phyloP scores from a whole-genome alignment of 2,113 vertebrate genomes.

The Microcebus jonahi region DNA sequence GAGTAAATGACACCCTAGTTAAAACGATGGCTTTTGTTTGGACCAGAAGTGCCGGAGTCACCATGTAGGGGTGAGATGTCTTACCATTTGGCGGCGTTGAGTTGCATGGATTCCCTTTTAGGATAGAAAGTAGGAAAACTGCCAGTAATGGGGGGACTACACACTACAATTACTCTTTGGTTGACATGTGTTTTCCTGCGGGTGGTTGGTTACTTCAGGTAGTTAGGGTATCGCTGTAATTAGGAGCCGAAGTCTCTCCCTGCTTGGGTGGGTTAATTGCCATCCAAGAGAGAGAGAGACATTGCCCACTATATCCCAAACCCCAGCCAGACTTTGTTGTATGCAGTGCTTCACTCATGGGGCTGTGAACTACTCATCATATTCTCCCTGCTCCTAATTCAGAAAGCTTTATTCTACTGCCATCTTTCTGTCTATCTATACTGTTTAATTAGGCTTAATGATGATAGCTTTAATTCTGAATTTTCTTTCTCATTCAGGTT shows the following conservation, averaged over 20 bases:
- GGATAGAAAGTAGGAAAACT: not conserved
- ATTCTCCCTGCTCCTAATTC: conserved; percentile 10
- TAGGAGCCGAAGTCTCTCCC: not conserved
- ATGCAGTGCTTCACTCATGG: not conserved
- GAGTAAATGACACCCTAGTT: not conserved
- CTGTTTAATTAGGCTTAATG: conserved; percentile 54
- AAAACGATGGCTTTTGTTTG: conserved; percentile 54
- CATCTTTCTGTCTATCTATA: conserved; percentile 45
- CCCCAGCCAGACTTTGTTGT: not conserved
- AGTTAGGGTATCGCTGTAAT: not conserved
- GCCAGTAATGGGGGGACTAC: not conserved
- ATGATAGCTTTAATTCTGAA: conserved; percentile 43
- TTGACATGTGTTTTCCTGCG: not conserved
- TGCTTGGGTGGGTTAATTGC: not conserved
- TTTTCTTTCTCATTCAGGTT: conserved; percentile 34
- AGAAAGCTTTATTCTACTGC: conserved; percentile 52
- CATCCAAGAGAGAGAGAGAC: not conserved
- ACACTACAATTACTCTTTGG: not conserved
- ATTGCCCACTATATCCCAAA: not conserved
- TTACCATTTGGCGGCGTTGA: not conserved
- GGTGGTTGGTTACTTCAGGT: not conserved
- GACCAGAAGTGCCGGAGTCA: not conserved
- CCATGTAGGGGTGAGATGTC: not conserved
- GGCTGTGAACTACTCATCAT: not conserved
- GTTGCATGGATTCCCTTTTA: not conserved